These are phyloP conservation scores for Agonopterix alstromeriana DNA, from an alignment of 2,888 invertebrate species.

Conservation along the genomic window DNA sequence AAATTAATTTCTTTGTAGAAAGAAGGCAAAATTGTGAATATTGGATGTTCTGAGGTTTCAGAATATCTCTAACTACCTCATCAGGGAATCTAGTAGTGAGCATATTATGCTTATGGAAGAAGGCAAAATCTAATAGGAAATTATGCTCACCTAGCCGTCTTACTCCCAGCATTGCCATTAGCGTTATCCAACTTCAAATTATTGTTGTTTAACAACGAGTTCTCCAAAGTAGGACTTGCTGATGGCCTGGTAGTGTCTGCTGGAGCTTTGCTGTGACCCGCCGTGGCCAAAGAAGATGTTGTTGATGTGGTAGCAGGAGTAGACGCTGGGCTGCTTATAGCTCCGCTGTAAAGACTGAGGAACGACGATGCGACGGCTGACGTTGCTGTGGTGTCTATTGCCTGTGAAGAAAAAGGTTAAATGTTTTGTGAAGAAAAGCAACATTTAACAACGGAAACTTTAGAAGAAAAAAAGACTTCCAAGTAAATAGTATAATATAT, in stretches of 20 bases:
- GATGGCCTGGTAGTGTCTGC: slow-evolving; percentile 56
- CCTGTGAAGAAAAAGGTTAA: slow-evolving; percentile 36
- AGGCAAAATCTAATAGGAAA: slow-evolving; percentile 1
- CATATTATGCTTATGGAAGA: no score
- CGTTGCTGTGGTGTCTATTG: slow-evolving; percentile 77
- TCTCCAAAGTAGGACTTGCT: slow-evolving; percentile 55
- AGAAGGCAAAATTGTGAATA: no score
- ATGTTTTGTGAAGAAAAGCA: not conserved
- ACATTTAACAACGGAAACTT: no score
- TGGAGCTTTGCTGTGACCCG: slow-evolving; percentile 51
- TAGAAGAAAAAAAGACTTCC: no score
- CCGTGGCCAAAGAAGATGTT: slow-evolving; percentile 31
- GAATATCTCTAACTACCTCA: no score
- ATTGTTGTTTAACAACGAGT: slow-evolving; percentile 59
- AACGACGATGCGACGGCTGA: slow-evolving; percentile 72
- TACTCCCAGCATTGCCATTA: slow-evolving; percentile 67
- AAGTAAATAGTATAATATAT: no score
- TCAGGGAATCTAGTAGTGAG: no score
- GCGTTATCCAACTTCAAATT: slow-evolving; percentile 66
- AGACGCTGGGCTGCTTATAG: slow-evolving; percentile 60
- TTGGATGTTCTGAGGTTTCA: no score
- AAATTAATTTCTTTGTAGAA: no score
- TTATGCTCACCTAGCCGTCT: slow-evolving; percentile 47
- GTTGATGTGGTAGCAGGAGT: slow-evolving; percentile 43
- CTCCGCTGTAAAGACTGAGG: slow-evolving; percentile 69